These are phyloP conservation scores for Linepithema humile DNA, from an alignment of 1,140 invertebrate genomes.

Conservation along the genomic window DNA sequence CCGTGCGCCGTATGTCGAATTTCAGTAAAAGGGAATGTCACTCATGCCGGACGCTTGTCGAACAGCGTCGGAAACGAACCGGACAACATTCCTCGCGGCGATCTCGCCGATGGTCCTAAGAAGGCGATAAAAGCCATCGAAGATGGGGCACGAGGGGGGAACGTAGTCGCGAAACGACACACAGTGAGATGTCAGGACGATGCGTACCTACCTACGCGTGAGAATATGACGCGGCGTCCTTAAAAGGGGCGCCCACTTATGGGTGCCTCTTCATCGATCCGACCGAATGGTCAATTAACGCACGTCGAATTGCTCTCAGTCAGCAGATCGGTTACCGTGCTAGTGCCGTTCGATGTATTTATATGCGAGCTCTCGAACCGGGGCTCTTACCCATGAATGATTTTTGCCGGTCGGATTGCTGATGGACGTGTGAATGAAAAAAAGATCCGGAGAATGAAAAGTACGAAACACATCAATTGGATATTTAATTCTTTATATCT, in stretches of 20 bases:
- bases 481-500: not conserved
- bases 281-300: slow-evolving; percentile 27
- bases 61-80: not conserved
- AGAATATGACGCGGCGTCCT: slow-evolving; percentile 20
- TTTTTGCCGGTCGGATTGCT: not conserved
- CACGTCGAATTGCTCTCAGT: slow-evolving; percentile 18
- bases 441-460: not conserved
- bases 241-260: slow-evolving; percentile 6
- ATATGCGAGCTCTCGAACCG: not conserved
- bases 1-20: slow-evolving; percentile 33
- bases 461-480: not conserved
- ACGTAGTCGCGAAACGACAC: not conserved
- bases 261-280: not conserved
- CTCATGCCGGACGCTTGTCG: slow-evolving; percentile 2
- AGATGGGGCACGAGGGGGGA: slow-evolving; percentile 55
- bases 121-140: slow-evolving; percentile 46
- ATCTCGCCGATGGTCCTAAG: slow-evolving; percentile 40
- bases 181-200: slow-evolving; percentile 10
- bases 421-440: not conserved
- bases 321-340: not conserved
- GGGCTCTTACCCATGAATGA: not conserved
- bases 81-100: slow-evolving; percentile 28
- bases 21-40: slow-evolving; percentile 30
- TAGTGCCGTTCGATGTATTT: not conserved
- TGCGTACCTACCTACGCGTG: slow-evolving; percentile 5